These are phyloP conservation scores for Pristiophorus japonicus DNA, from an alignment of 2,113 vertebrate species.

Conservation along the genomic window DNA sequence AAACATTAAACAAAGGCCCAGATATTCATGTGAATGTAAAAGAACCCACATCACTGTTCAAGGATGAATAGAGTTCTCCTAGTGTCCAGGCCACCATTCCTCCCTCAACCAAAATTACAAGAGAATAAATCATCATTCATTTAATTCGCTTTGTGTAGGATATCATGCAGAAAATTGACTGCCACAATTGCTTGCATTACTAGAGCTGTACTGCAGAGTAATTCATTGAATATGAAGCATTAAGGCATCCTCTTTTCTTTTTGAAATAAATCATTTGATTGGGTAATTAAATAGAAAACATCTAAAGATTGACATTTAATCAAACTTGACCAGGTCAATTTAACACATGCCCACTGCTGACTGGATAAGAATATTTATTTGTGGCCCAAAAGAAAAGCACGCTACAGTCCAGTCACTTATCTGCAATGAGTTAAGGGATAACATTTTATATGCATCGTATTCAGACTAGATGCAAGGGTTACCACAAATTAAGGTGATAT, in stretches of 20 bases:
- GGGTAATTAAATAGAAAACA: neutral
- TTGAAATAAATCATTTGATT: neutral
- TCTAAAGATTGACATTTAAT: neutral
- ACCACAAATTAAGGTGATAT: neutral
- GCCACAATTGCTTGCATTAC: neutral
- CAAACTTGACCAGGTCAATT: neutral
- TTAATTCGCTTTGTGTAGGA: neutral
- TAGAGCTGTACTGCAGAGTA: neutral
- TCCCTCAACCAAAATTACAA: neutral
- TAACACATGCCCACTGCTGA: neutral
- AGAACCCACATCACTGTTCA: neutral
- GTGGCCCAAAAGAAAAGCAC: neutral
- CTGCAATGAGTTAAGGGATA: neutral
- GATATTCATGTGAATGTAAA: neutral
- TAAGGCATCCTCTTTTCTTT: neutral
- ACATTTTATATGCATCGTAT: neutral
- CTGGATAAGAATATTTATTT: neutral
- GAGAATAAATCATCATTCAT: neutral
- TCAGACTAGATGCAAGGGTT: neutral
- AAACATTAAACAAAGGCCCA: neutral
- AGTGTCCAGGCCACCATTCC: neutral
- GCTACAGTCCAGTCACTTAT: no score
- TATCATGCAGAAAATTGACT: neutral
- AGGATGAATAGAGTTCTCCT: neutral
- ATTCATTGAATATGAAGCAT: neutral